phyloP scores from a whole-genome alignment of 2,797 vertebrate species.

The Pipistrellus pygmaeus region DNA sequence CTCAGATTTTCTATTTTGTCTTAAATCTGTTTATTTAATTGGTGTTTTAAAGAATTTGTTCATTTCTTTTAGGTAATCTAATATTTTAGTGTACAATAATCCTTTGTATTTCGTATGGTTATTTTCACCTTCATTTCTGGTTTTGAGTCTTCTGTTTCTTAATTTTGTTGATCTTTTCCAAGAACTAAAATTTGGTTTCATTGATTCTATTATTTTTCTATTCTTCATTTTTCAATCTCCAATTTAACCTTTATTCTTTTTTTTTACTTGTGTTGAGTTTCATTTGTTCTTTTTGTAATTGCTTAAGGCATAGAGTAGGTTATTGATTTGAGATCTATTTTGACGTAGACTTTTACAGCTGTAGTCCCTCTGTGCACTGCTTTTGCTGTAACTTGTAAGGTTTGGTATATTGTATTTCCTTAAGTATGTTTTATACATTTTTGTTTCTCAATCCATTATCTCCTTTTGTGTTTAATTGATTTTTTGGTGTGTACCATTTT shows the following conservation, averaged over 20 bases:
- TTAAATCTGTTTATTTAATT: conserved; percentile 5
- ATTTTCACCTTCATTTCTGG: conserved; percentile 2
- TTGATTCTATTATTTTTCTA: conserved; percentile 33
- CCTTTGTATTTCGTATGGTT: not conserved
- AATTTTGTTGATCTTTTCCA: conserved; percentile 30
- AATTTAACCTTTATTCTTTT: not conserved
- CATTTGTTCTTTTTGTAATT: not conserved
- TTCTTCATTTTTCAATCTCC: conserved; percentile 26
- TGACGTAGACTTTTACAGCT: not conserved
- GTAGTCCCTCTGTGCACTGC: not conserved
- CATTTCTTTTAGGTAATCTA: conserved; percentile 8
- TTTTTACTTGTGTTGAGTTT: conserved; percentile 14
- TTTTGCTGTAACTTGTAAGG: conserved; percentile 6
- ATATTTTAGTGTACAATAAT: not conserved
- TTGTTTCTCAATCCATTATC: conserved; percentile 19
- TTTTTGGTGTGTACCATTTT: conserved; percentile 20
- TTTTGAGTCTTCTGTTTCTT: not conserved
- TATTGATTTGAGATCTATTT: conserved; percentile 51
- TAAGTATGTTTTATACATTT: not conserved
- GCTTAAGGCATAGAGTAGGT: not conserved
- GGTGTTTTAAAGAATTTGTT: conserved; percentile 50
- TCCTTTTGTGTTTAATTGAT: conserved; percentile 14
- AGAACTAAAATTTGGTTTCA: not conserved
- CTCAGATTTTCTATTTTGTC: conserved; percentile 39
- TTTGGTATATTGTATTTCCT: not conserved